phyloP scores from a whole-genome alignment of 1,140 invertebrate genomes.

The Cyphomyrmex costatus region DNA sequence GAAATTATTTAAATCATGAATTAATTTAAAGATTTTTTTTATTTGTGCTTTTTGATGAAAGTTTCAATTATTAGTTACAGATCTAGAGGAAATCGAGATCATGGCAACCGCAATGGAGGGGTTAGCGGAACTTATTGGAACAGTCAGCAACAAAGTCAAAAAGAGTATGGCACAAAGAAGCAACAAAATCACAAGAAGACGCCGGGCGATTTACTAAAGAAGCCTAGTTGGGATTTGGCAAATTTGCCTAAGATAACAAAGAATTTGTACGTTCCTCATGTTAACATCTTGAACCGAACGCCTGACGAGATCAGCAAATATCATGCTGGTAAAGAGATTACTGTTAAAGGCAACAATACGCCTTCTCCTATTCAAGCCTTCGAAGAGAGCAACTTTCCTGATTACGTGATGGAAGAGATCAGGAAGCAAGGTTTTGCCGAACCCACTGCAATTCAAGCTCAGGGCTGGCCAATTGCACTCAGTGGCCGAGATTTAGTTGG shows the following conservation, averaged over 20 bases:
- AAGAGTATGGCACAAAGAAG: conserved; percentile 81
- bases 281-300: conserved; percentile 90
- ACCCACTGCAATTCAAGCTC: conserved; percentile 95
- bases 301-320: conserved; percentile 92
- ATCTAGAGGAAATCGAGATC: conserved; percentile 83
- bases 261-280: conserved; percentile 96
- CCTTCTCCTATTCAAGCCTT: conserved; percentile 95
- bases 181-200: conserved; percentile 87
- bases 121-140: conserved; percentile 84
- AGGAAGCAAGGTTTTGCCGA: conserved; percentile 93
- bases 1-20: not conserved
- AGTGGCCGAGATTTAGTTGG: conserved; percentile 97
- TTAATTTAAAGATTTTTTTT: not conserved
- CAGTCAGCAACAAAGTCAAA: conserved; percentile 82
- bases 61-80: conserved; percentile 75
- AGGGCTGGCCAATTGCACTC: conserved; percentile 97
- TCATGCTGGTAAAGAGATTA: conserved; percentile 93
- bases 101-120: conserved; percentile 81
- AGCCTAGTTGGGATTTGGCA: conserved; percentile 94
- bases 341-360: conserved; percentile 93
- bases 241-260: conserved; percentile 95
- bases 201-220: conserved; percentile 93
- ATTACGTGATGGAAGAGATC: conserved; percentile 93
- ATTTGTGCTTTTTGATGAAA: not conserved
- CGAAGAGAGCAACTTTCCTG: conserved; percentile 96